Conservation (phyloP, 30 jellyfish, hydroid and myxozoan species). For the Cassiopea xamachana region DNA sequence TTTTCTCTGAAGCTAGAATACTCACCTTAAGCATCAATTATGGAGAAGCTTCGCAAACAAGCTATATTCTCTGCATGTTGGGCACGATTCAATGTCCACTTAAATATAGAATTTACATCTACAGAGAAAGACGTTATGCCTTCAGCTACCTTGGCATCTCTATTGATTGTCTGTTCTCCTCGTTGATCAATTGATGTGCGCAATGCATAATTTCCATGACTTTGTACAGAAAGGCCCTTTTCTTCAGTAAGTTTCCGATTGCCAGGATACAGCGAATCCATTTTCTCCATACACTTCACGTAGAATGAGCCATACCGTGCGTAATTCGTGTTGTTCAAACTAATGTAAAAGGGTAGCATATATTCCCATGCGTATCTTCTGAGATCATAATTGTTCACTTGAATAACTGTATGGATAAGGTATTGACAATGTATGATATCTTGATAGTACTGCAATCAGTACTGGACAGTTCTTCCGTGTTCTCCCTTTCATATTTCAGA, state of each 20-base stretch:
- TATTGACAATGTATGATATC: constrained; percentile 18
- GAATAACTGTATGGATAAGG: constrained; percentile 22
- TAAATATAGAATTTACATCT: constrained; percentile 9
- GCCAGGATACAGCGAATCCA: constrained; percentile 42
- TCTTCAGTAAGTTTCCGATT: constrained; percentile 2
- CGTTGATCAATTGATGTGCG: constrained; percentile 63
- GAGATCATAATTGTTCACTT: constrained; percentile 21
- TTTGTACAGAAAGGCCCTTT: constrained; percentile 35
- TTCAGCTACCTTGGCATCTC: constrained; percentile 63
- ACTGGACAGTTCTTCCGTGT: constrained; percentile 44
- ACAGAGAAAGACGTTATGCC: constrained; percentile 28
- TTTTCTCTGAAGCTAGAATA: constrained; percentile 30
- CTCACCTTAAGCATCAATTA: background rate
- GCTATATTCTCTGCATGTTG: constrained; percentile 29
- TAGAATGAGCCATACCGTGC: constrained; percentile 56
- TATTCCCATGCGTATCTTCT: constrained; percentile 24
- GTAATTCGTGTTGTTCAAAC: constrained; percentile 33
- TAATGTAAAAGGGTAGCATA: constrained; percentile 27
- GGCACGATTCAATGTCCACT: constrained; percentile 59
- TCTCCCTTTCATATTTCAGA: constrained; percentile 19
- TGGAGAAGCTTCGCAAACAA: background rate
- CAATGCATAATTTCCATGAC: background rate
- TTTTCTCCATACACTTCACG: background rate
- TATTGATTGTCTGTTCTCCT: constrained; percentile 55
- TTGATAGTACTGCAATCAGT: constrained; percentile 24